Conservation (phyloP, 1,140 invertebrate species). For the Drosophila ercepeae region DNA sequence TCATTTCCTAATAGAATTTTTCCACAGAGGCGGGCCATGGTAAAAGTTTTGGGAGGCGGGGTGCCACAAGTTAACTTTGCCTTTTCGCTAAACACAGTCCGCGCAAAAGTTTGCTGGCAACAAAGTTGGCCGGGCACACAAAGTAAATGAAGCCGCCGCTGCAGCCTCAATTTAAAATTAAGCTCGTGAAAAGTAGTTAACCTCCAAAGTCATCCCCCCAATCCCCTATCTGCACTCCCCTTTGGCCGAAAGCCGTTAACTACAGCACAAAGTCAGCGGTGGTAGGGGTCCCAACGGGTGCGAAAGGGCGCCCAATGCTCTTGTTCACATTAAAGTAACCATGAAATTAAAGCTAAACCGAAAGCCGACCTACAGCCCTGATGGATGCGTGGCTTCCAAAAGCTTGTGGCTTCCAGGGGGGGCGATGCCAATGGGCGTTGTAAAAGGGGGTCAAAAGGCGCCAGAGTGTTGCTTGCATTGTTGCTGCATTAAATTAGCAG, state of each 20-base stretch:
- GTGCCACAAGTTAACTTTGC: slow-evolving; percentile 39
- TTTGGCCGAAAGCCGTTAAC: slow-evolving; percentile 68
- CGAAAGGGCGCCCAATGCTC: slow-evolving; percentile 1
- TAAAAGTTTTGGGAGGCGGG: neutral
- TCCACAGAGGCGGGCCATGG: neutral
- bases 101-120: slow-evolving; percentile 72
- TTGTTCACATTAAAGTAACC: slow-evolving; percentile 81
- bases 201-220: slow-evolving; percentile 62
- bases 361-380: slow-evolving; percentile 56
- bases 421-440: neutral
- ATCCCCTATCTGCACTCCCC: no score
- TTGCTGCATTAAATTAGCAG: slow-evolving; percentile 79
- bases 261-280: slow-evolving; percentile 74
- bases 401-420: slow-evolving; percentile 15
- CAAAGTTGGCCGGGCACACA: slow-evolving; percentile 70
- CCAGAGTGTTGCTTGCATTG: slow-evolving; percentile 55
- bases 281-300: neutral
- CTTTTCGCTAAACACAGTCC: slow-evolving; percentile 74
- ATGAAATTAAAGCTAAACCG: slow-evolving; percentile 80
- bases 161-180: slow-evolving; percentile 81
- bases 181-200: slow-evolving; percentile 82
- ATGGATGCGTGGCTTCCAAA: slow-evolving; percentile 31
- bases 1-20: slow-evolving; percentile 70
- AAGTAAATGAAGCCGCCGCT: slow-evolving; percentile 75
- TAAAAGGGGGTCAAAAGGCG: neutral